Evolutionary conservation across 2,888 invertebrate genomes (phyloP), one percentile per base, ranked within the genome.

Genomic region (Cremastobaeus sp.): DNA sequence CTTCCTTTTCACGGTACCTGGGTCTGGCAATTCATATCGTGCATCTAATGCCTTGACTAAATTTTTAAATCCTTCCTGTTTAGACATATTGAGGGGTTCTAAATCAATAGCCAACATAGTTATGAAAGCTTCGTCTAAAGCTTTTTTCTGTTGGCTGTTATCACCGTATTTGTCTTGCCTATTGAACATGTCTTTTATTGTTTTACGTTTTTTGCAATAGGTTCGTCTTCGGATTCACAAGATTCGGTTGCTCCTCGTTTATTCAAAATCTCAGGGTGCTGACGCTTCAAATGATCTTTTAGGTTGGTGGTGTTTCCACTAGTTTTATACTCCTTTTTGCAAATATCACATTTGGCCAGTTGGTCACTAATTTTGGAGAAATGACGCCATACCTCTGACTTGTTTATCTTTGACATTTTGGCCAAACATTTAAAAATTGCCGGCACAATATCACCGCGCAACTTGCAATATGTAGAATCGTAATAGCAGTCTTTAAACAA

Each of bases 281-380:
- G 9, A 11, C 48, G 48, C n/a, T 30, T 48, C 11, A 48, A 17
- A 32, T 48, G 32, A n/a, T 48, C 48, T n/a, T 9, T 48, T 15
- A 48, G 18, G 12, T 48, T 48, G 3, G 48, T 48, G n/a, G 48
- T 48, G 32, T 30, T 48, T 17, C 48, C 48, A 32, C 48, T 48
- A 8, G 1, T 32, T 12, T 48, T 48, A 12, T 48, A 48, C 18
- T 32, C 48, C 3, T 48, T 48, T 32, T 48, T 45, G 18, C 45
- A 45, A 28, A 45, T 14, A 1, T 17, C n/a, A 18, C 45, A 45
- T 14, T 45, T 45, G 6, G 45, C 25, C 11, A 45, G 28, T 14
- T 45, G 5, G 3, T 45, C 28, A 14, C 11, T 45, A 14, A 45
- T 28, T 45, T 45, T 45, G 12, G 28, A 28, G 28, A 45, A 45